A percentile compares a stretch with the other conserved stretches of the same genome.
phyloP scores from a whole-genome alignment of 2,888 invertebrate genomes.

The Anodontia alba region DNA sequence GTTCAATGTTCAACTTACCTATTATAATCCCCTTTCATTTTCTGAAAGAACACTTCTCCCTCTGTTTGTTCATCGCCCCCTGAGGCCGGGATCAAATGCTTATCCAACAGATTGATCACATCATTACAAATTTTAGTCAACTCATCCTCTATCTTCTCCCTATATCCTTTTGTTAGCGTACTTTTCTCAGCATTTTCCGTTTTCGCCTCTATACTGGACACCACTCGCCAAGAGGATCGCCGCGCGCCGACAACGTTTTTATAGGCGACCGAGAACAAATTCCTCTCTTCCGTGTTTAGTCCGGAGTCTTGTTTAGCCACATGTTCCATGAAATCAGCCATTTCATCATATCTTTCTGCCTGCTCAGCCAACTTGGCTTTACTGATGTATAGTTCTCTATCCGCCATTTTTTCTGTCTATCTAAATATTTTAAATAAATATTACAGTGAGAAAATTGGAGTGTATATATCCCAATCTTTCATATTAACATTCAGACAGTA shows the following conservation, averaged over 20 bases:
- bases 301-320: conserved; percentile 89
- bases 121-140: conserved; percentile 99
- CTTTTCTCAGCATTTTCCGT: conserved; percentile 13
- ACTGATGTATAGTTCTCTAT: conserved; percentile 17
- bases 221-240: conserved; percentile 97
- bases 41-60: conserved; percentile 99
- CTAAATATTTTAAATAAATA: neutral
- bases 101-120: conserved; percentile 98
- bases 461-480: neutral
- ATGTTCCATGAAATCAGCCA: conserved; percentile 95
- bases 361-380: conserved; percentile 99
- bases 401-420: conserved; percentile 27
- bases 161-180: conserved; percentile 92
- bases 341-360: conserved; percentile 98
- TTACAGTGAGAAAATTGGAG: neutral
- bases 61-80: conserved; percentile 17
- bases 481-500: conserved; percentile 12
- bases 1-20: conserved; percentile 85
- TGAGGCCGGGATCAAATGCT: conserved; percentile 97
- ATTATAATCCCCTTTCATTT: conserved; percentile 99
- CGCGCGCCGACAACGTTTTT: conserved; percentile 99
- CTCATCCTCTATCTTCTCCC: conserved; percentile 99
- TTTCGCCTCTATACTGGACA: conserved; percentile 45
- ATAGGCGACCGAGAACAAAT: conserved; percentile 98
- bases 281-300: conserved; percentile 98